Evolutionary conservation across 2,797 vertebrate species (phyloP), one percentile per base, ranked within the genome.

Genomic region (Anas flavirostris): DNA sequence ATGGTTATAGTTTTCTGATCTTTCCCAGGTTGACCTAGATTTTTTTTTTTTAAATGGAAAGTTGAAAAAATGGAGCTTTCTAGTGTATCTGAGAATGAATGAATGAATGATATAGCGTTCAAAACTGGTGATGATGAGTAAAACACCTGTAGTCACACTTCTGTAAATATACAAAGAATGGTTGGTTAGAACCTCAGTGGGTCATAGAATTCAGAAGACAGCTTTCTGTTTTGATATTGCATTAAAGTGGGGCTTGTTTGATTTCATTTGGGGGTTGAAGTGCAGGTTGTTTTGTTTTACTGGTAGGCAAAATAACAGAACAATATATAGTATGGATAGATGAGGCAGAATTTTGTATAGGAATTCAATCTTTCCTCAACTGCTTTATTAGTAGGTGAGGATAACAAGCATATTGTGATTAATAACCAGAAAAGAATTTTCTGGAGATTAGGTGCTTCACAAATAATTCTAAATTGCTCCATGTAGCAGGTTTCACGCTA

Each of bases 401-500:
- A 58, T 75, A 90, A 87, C 18, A 33, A 82, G 18, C 2, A 28
- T 5, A 3, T 90, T 63, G 35, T 81, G 82, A 93, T 82, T 88
- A 95, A 91, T 62, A 91, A 81, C 43, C 55, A 81, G 69, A 88
- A 59, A 81, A 95, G 46, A 26, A 53, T 29, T 33, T 90, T 92
- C 43, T 82, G 58, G 53, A 60, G 88, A 84, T 93, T 81, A 86
- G 55, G 44, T 67, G 52, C 78, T 84, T 82, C 90, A 89, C 75
- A 78, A 86, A 89, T 75, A 91, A 69, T 56, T 80, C 86, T 16
- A 48, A 96, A 82, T 33, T 56, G 25, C 74, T 87, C 26, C 44
- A 26, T 44, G n/a, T 41, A 72, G 63, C 31, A 88, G 10, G 41
- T 76, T 91, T 77, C 46, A 43, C 0, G 0, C 52, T 89, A 89